Conservation (phyloP, 2,113 vertebrate genomes). For the Junco hyemalis region DNA sequence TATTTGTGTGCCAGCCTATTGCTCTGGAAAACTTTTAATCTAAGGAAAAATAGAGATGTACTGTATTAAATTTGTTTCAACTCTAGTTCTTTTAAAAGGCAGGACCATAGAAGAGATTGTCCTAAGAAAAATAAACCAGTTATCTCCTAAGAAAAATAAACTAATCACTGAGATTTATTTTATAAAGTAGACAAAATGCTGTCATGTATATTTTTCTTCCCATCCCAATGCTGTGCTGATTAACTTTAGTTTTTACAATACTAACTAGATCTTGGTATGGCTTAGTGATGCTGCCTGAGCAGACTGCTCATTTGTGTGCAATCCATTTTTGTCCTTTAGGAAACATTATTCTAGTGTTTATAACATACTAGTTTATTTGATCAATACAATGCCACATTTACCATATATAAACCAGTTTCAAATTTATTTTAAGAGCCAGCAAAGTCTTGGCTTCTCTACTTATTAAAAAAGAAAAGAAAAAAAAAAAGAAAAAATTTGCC, state of each 20-base stretch:
- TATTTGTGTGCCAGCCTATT: not conserved
- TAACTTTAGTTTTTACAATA: not conserved
- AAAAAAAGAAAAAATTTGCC: not conserved
- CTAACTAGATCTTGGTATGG: not conserved
- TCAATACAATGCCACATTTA: not conserved
- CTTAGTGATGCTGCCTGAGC: not conserved
- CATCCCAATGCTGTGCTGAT: not conserved
- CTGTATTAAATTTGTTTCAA: not conserved
- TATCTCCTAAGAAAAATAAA: not conserved
- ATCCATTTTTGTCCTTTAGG: not conserved
- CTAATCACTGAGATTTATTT: not conserved
- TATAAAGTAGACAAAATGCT: not conserved
- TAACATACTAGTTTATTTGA: not conserved
- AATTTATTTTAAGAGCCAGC: not conserved
- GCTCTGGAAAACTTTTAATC: not conserved
- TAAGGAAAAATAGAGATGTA: not conserved
- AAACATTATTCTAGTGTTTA: not conserved
- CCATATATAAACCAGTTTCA: not conserved
- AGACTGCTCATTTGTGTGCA: not conserved
- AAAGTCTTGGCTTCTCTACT: not conserved
- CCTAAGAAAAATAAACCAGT: not conserved
- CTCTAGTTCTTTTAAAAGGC: not conserved
- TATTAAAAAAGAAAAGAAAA: not conserved
- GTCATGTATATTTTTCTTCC: not conserved
- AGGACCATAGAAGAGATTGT: not conserved